These are phyloP conservation scores for Nycticryphes semicollaris DNA, from an alignment of 2,113 vertebrate genomes.

Conservation along the genomic window DNA sequence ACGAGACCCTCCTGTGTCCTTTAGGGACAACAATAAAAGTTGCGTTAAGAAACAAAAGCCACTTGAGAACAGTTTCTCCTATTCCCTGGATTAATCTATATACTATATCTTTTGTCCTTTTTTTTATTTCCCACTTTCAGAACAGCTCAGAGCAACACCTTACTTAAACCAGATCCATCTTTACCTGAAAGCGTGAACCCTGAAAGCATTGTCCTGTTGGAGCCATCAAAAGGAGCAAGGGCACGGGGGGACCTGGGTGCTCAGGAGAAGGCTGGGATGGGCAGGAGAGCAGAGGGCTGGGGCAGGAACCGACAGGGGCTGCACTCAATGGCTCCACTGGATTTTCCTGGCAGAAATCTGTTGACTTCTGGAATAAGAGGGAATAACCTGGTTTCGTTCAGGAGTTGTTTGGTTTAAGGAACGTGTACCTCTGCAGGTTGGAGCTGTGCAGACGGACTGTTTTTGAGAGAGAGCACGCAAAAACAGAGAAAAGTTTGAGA, in stretches of 20 bases:
- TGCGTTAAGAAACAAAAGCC: not conserved
- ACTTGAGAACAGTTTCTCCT: not conserved
- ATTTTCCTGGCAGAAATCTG: not conserved
- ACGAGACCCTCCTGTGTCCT: fast-evolving
- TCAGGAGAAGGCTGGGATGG: fast-evolving
- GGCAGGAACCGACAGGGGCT: not conserved
- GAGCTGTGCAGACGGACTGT: not conserved
- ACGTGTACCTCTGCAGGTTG: not conserved
- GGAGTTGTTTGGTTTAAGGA: constrained; percentile 7
- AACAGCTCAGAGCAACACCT: not conserved
- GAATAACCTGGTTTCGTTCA: not conserved
- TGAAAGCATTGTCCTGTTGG: not conserved
- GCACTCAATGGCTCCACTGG: not conserved
- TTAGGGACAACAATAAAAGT: not conserved
- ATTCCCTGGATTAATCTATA: not conserved
- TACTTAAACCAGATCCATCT: not conserved
- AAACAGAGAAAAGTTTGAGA: not conserved
- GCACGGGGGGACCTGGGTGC: not conserved
- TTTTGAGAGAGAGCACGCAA: not conserved
- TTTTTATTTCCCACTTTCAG: not conserved
- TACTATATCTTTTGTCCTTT: fast-evolving
- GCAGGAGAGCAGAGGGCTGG: not conserved
- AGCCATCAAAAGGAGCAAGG: not conserved
- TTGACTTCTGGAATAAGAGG: not conserved
- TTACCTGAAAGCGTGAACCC: not conserved